Evolutionary conservation across 2,113 vertebrate genomes (phyloP), one percentile per base, ranked within the genome.

Genomic region (Thunnus thynnus): DNA sequence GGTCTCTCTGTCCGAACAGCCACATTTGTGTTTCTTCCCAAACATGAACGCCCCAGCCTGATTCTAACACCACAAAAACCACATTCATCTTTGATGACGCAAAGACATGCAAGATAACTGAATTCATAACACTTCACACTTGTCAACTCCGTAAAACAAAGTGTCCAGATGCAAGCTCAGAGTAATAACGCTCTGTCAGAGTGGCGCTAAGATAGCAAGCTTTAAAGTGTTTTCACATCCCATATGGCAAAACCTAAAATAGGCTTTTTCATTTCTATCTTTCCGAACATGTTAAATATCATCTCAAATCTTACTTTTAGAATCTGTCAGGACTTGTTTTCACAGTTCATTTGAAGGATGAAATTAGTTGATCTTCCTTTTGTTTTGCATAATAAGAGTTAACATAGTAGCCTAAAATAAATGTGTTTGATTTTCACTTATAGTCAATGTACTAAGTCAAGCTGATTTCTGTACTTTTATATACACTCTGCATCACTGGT

Each of bases 51-150:
- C 22, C 57, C 22, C 48, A 1, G 27, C 61, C 47, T 11, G 4
- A 65, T 36, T 73, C 67, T 7, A 44, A 56, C 62, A 36, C 67
- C 30, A 22, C 18, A 4, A 16, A 78, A 72, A 41, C n/a, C 54
- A 46, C 52, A 65, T 80, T 72, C 11, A 7, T 74, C 52, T 71
- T 46, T 77, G 81, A 69, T 85, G 88, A 88, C 3, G 60, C 88
- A 89, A 88, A 89, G 44, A 80, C 62, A 20, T 70, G 78, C 58
- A 85, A 89, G 83, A 88, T 64, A 63, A 65, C 64, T 51, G 68
- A 87, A 74, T 78, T 77, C 36, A 64, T 63, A 84, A 80, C 61
- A 61, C 51, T 84, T 85, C 82, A 68, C 63, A 82, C 71, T 79
- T 67, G 65, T 88, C 79, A 74, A 63, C 73, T 32, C 36, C 1